A percentile compares a stretch with the other conserved stretches of the same genome.
Evolutionary conservation across 1,140 invertebrate species (phyloP).

Genomic region (Scaptomyza montana): DNA sequence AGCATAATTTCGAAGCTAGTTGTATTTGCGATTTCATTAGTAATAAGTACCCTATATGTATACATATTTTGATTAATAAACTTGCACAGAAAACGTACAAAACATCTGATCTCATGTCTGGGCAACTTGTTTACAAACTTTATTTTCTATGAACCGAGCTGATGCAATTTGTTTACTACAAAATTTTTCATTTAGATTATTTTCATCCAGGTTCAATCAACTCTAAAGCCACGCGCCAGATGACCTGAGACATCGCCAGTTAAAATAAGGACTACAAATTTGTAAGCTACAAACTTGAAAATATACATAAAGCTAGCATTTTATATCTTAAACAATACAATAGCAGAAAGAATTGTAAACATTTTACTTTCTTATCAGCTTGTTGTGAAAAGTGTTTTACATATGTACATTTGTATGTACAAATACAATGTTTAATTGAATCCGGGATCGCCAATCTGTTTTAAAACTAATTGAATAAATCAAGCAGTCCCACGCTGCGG

Average conservation of each 20-base stretch:
- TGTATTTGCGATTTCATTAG: slow-evolving; percentile 43
- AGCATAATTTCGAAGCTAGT: slow-evolving; percentile 11
- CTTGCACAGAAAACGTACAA: slow-evolving; percentile 3
- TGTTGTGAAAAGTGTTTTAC: not conserved
- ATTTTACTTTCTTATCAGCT: slow-evolving; percentile 1
- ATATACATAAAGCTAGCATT: not conserved
- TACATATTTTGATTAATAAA: slow-evolving; percentile 40
- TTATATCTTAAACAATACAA: slow-evolving; percentile 1
- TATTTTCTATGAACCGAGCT: not conserved
- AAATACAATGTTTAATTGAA: not conserved
- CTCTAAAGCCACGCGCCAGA: slow-evolving; percentile 37
- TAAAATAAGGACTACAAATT: not conserved
- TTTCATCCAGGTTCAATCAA: slow-evolving; percentile 11
- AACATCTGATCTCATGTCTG: not conserved
- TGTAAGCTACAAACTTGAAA: not conserved
- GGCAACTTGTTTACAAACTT: slow-evolving; percentile 6
- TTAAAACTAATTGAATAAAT: slow-evolving; percentile 71
- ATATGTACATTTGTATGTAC: no score
- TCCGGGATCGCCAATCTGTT: slow-evolving; percentile 63
- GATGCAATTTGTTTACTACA: slow-evolving; percentile 33
- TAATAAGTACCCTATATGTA: slow-evolving; percentile 21
- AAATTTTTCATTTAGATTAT: slow-evolving; percentile 10
- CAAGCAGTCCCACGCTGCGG: slow-evolving; percentile 31
- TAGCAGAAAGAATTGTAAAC: not conserved
- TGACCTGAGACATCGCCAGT: slow-evolving; percentile 1